These are phyloP conservation scores for Volucella inflata DNA, from an alignment of 2,888 invertebrate genomes.

Conservation along the genomic window DNA sequence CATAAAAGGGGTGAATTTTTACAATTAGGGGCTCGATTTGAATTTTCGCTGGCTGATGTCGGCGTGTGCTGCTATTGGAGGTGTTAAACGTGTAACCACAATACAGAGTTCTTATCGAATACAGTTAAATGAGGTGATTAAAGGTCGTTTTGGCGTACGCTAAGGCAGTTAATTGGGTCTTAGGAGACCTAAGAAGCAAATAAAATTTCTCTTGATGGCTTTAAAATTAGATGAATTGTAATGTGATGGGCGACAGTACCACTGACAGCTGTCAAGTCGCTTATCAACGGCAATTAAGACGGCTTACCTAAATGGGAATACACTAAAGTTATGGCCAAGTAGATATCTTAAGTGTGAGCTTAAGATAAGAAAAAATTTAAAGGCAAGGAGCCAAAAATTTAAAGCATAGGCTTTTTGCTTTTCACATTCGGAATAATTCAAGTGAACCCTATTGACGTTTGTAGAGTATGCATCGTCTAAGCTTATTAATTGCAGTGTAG, in stretches of 20 bases:
- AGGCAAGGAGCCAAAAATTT: not conserved
- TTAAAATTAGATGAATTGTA: constrained; percentile 52
- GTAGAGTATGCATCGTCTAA: too few relatives aligned
- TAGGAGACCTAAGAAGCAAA: constrained; percentile 32
- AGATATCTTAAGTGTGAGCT: not conserved
- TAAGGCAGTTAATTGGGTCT: constrained; percentile 53
- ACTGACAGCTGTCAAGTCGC: constrained; percentile 67
- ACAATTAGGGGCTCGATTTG: constrained; percentile 67
- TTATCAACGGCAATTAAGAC: constrained; percentile 53
- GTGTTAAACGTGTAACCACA: constrained; percentile 67
- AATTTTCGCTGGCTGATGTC: constrained; percentile 44
- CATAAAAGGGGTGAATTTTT: constrained; percentile 58
- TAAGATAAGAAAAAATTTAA: not conserved
- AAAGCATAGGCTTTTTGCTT: too few relatives aligned
- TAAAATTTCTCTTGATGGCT: constrained; percentile 50
- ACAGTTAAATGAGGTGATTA: constrained; percentile 67
- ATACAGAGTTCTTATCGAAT: constrained; percentile 52
- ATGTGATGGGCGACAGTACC: constrained; percentile 18
- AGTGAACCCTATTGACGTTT: too few relatives aligned
- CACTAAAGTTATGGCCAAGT: not conserved
- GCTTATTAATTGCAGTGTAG: too few relatives aligned
- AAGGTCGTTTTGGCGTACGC: constrained; percentile 12
- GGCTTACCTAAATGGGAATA: constrained; percentile 11
- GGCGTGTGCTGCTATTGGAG: constrained; percentile 62
- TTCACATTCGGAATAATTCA: too few relatives aligned